A percentile compares a stretch with the other conserved stretches of the same genome.
phyloP scores from a whole-genome alignment of 2,888 invertebrate genomes.

The Pseudococcus viburni region DNA sequence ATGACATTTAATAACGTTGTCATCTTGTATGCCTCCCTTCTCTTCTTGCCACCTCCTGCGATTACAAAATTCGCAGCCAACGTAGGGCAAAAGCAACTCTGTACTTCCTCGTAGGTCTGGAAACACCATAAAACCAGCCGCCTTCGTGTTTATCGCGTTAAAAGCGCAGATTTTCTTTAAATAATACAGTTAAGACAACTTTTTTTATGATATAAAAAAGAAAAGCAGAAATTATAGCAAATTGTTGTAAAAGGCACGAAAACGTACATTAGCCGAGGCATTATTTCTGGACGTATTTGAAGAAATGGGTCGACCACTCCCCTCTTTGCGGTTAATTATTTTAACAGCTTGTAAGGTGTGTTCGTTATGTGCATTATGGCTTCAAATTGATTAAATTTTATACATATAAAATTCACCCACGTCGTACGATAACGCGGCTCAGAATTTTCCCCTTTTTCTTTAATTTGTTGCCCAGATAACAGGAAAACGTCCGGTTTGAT shows the following conservation, averaged over 20 bases:
- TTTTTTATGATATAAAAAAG: neutral
- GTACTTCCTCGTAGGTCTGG: neutral
- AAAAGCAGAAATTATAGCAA: conserved; percentile 44
- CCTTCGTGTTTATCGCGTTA: conserved; percentile 24
- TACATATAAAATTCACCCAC: conserved; percentile 36
- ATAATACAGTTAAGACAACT: conserved; percentile 6
- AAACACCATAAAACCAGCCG: neutral
- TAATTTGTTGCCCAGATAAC: conserved; percentile 41
- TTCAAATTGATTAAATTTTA: conserved; percentile 55
- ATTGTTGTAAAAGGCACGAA: conserved; percentile 36
- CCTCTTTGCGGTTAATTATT: conserved; percentile 55
- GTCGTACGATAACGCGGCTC: neutral
- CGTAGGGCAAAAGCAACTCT: neutral
- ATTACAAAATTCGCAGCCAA: neutral
- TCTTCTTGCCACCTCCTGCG: neutral
- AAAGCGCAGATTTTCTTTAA: neutral
- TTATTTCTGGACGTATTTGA: conserved; percentile 40
- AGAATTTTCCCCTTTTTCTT: conserved; percentile 15
- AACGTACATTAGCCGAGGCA: conserved; percentile 13
- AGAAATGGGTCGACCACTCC: conserved; percentile 63
- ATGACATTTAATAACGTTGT: conserved; percentile 34
- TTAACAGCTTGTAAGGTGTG: conserved; percentile 57
- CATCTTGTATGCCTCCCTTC: neutral
- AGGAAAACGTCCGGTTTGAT: conserved; percentile 45
- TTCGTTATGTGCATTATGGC: conserved; percentile 45